Evolutionary conservation across 2,113 vertebrate species (phyloP), one percentile per base, ranked within the genome.

Genomic region (Xyrauchen texanus): DNA sequence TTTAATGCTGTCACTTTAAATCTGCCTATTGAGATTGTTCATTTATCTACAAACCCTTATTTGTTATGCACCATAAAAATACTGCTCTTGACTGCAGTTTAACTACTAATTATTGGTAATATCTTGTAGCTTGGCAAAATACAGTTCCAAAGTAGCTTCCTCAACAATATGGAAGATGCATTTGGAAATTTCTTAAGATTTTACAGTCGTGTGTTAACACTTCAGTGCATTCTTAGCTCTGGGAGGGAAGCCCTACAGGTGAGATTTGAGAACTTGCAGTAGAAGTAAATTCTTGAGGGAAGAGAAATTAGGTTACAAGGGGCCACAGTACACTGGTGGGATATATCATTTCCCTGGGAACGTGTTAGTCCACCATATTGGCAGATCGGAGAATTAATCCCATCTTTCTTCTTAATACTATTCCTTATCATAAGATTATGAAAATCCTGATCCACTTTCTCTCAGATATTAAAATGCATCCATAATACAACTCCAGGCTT

Each of bases 341-440:
- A 90, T 84, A 85, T 84, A 87, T 89, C 86, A 88, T 91, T 93
- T 95, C 92, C 88, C 81, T 82, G 81, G 92, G 93, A 90, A 81
- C 71, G 45, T 90, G 88, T 94, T 90, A 87, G 81, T 92, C 89
- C 88, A 87, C 90, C 85, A 90, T 91, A 93, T 89, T 93, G 92
- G 91, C 84, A 93, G 94, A 95, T 91, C 87, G 90, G 91, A 72
- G 90, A 94, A 95, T 93, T 93, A 96, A 94, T 96, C 91, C 92
- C 89, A 89, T 91, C 88, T 90, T 92, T 89, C 88, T 91, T 91
- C 83, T 88, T 93, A 94, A 94, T 93, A 92, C 92, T 85, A 89
- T 89, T 91, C 82, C 90, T 90, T 90, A 89, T 93, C 91, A 92
- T 88, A 92, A 90, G 90, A 96, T 94, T 94, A 95, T 89, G 84